These are phyloP conservation scores for Xylota segnis DNA, from an alignment of 2,888 invertebrate genomes.

Conservation along the genomic window DNA sequence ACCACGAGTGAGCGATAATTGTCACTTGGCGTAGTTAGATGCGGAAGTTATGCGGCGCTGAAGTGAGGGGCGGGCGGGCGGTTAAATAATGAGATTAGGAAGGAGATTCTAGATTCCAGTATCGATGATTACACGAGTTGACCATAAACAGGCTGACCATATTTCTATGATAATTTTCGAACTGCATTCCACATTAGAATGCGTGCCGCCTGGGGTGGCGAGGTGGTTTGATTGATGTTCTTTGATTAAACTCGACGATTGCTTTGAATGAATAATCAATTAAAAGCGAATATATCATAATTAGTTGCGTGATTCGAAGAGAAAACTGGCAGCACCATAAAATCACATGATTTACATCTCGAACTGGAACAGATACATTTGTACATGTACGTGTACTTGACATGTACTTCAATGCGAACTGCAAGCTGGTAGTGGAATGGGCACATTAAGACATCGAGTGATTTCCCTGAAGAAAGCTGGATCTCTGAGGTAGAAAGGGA, in stretches of 20 bases:
- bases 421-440: neutral
- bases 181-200: slow-evolving; percentile 14
- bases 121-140: too few species aligned
- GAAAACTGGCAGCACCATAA: neutral
- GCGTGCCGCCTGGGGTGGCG: neutral
- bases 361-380: neutral
- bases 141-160: neutral
- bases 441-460: neutral
- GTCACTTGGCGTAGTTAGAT: slow-evolving; percentile 14
- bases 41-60: slow-evolving; percentile 16
- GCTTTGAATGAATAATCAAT: slow-evolving; percentile 44
- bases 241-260: slow-evolving; percentile 21
- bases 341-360: neutral
- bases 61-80: neutral
- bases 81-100: slow-evolving; percentile 28
- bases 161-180: neutral
- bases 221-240: slow-evolving; percentile 53
- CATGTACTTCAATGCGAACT: neutral
- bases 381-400: neutral
- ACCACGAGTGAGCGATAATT: slow-evolving; percentile 18
- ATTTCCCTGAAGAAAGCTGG: too few species aligned
- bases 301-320: slow-evolving; percentile 4
- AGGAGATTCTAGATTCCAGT: neutral
- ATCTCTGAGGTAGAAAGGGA: too few species aligned
- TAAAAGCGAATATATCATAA: slow-evolving; percentile 38